Evolutionary conservation across 1,140 invertebrate species (phyloP).

Genomic region (Philotrypesis tridentata): DNA sequence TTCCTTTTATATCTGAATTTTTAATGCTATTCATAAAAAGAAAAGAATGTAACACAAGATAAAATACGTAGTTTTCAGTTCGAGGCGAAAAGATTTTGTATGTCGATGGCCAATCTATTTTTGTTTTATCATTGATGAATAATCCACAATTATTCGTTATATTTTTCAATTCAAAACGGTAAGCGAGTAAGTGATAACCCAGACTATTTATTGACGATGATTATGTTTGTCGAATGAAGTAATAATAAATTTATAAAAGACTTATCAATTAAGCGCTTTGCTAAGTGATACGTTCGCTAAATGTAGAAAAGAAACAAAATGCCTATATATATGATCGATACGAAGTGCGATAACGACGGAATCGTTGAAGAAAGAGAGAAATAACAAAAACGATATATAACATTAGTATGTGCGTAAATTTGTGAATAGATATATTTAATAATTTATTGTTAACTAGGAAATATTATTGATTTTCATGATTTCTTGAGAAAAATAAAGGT

Average conservation of each 20-base stretch:
- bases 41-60: neutral
- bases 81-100: neutral
- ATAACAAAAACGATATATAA: conserved; percentile 49
- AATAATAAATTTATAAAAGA: conserved; percentile 20
- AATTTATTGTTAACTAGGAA: conserved; percentile 71
- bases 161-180: conserved; percentile 5
- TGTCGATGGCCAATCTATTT: neutral
- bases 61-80: neutral
- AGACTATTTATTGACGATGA: conserved; percentile 1
- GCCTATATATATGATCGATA: conserved; percentile 2
- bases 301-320: conserved; percentile 18
- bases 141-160: neutral
- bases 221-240: conserved; percentile 5
- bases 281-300: conserved; percentile 29
- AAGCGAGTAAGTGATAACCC: conserved; percentile 1
- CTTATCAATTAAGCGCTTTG: conserved; percentile 32
- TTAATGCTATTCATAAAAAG: conserved; percentile 1
- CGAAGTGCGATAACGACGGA: conserved; percentile 5
- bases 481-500: conserved; percentile 60
- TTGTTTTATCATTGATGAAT: conserved; percentile 2
- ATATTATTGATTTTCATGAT: conserved; percentile 60
- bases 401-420: conserved; percentile 65
- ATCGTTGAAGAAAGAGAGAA: conserved; percentile 33
- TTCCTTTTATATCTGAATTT: conserved; percentile 21
- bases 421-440: conserved; percentile 73